These are phyloP conservation scores for Willowsia nigromaculata DNA, from an alignment of 2,888 invertebrate genomes.

Conservation along the genomic window DNA sequence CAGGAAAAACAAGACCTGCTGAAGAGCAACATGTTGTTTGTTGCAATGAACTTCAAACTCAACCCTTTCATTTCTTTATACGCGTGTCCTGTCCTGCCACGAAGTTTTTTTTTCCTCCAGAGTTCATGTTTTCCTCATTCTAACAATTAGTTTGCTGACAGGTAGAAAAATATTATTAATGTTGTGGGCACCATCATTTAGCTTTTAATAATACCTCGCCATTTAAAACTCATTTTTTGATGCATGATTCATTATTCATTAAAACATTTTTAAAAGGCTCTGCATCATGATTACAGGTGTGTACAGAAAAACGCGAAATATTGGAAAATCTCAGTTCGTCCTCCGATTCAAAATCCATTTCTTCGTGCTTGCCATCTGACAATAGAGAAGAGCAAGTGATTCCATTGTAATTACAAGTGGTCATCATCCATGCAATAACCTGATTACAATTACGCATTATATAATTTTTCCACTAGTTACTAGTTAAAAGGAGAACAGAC, in stretches of 20 bases:
- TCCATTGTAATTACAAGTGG: not conserved
- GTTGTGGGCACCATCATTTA: slow-evolving; percentile 9
- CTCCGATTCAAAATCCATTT: not conserved
- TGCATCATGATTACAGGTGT: too few relatives aligned
- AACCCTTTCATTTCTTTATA: not conserved
- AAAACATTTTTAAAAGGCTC: too few relatives aligned
- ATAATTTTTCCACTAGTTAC: not conserved
- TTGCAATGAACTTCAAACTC: slow-evolving; percentile 2
- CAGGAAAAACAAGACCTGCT: not conserved
- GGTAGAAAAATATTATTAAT: slow-evolving; percentile 62
- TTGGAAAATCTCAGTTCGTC: too few relatives aligned
- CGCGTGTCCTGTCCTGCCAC: slow-evolving; percentile 5
- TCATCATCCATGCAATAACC: slow-evolving; percentile 5
- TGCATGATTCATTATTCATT: too few relatives aligned
- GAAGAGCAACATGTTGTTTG: not conserved
- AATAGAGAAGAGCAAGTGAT: not conserved
- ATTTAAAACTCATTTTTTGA: too few relatives aligned
- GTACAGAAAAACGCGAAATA: too few relatives aligned
- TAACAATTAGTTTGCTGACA: slow-evolving; percentile 62
- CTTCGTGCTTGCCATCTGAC: not conserved
- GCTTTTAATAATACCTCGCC: slow-evolving; percentile 4
- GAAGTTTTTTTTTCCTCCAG: not conserved
- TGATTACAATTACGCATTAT: not conserved
- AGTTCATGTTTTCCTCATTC: slow-evolving; percentile 2
- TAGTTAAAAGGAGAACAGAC: slow-evolving; percentile 13